phyloP scores from a whole-genome alignment of 2,888 invertebrate genomes.

The Caprella mutica region DNA sequence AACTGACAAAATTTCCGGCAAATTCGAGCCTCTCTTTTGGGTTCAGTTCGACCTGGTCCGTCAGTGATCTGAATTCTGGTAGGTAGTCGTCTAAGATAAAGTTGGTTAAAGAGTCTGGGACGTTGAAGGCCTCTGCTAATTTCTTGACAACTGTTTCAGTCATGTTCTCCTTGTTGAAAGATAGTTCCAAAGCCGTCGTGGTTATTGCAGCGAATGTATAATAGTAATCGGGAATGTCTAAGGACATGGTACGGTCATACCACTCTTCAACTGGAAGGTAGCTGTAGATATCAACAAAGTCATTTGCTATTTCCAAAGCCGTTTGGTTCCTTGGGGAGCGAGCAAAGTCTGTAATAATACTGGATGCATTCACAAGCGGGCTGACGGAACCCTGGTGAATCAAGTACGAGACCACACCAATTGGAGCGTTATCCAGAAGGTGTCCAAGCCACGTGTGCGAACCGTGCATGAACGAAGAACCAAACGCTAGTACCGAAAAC shows the following conservation, averaged over 20 bases:
- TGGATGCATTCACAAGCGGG: neutral
- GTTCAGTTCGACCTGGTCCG: conserved; percentile 4
- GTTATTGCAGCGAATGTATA: conserved; percentile 5
- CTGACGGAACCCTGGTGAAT: conserved; percentile 7
- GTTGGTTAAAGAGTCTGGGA: neutral
- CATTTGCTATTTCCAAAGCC: neutral
- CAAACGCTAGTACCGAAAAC: neutral
- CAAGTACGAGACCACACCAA: conserved; percentile 3
- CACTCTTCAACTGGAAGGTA: conserved; percentile 3
- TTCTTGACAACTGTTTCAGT: conserved; percentile 1
- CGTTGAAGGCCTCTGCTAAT: neutral
- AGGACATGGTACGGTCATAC: neutral
- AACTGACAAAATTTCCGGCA: conserved; percentile 3
- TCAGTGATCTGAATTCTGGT: conserved; percentile 8
- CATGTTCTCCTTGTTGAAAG: too few species aligned
- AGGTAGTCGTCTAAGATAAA: conserved; percentile 9
- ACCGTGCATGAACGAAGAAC: conserved; percentile 11
- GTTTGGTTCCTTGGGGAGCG: neutral
- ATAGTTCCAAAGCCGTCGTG: neutral
- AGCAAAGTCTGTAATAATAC: conserved; percentile 1
- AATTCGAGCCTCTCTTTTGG: neutral
- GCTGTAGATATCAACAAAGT: conserved; percentile 1
- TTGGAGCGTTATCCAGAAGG: conserved; percentile 1
- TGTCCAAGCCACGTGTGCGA: conserved; percentile 5
- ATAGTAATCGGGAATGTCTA: conserved; percentile 14